Evolutionary conservation across 2,113 vertebrate genomes (phyloP), one percentile per base, ranked within the genome.

Genomic region (Muntiacus reevesi): DNA sequence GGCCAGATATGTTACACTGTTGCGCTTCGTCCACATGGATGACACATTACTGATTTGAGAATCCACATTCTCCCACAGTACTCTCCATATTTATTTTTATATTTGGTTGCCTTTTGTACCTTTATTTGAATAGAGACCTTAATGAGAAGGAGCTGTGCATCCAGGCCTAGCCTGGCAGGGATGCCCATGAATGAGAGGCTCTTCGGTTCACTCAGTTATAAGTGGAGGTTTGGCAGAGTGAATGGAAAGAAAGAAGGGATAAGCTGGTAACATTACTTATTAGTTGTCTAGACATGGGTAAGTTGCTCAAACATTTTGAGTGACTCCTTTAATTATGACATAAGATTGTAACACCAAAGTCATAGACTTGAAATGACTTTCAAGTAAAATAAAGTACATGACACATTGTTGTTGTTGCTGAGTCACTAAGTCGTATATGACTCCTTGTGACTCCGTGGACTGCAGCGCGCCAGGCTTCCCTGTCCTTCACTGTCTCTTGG

Each of bases 381-480:
- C 59, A 91, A 92, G 9, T 55, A 74, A 67, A 92, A 74, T 40
- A 71, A 71, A 36, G 14, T 28, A 47, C 74, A 47, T 8, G 43
- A 47, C 40, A 78, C 40, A 0, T 27, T 67, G 33, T 0, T n/a
- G 30, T n/a, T 67, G 15, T n/a, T 67, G 17, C 11, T 67, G 8
- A 67, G 33, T 36, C 8, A 2, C 33, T 67, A 21, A 21, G 64
- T 67, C 2, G 0, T 36, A 8, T 19, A 1, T 0, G 2, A 36
- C 33, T 11, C 64, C 10, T 16, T 16, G 17, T 67, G 64, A 67
- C 62, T n/a, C 33, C 33, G 19, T 21, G 33, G 33, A 10, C 16
- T n/a, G 33, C 33, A 67, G 33, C 62, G 4, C 15, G 0, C 3
- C 33, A 19, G 64, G 16, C 64, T 67, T n/a, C 33, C 33, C 33